Evolutionary conservation across 1,140 invertebrate species (phyloP).

Genomic region (Bombus soroeensis): DNA sequence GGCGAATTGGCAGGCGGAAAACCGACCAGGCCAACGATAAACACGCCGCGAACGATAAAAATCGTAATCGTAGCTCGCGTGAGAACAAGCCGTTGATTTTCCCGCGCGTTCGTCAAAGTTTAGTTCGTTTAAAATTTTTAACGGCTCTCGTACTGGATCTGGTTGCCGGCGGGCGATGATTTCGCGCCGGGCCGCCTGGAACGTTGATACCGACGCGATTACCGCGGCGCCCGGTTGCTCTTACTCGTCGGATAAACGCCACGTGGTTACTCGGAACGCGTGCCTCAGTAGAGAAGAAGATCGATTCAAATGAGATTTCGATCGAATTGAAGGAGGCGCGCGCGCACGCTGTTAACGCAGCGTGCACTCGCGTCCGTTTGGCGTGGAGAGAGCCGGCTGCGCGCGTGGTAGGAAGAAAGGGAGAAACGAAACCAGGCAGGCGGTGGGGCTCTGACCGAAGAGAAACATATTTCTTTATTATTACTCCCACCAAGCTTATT

Average conservation of each 20-base stretch:
- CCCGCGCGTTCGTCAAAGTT: background rate
- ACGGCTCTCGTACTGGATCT: background rate
- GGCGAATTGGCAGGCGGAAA: conserved; percentile 28
- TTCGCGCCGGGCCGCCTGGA: background rate
- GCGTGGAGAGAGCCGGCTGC: background rate
- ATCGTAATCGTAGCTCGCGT: conserved; percentile 25
- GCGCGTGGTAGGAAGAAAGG: conserved; percentile 13
- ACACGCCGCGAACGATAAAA: conserved; percentile 15
- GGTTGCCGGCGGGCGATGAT: background rate
- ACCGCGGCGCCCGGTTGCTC: background rate
- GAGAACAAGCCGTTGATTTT: conserved; percentile 8
- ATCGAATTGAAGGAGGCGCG: too few relatives aligned
- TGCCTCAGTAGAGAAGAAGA: conserved; percentile 43
- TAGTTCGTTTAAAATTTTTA: background rate
- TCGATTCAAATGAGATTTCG: conserved; percentile 22
- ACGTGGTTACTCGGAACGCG: conserved; percentile 56
- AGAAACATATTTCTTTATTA: conserved; percentile 84
- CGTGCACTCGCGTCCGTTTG: conserved; percentile 3
- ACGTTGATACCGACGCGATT: background rate
- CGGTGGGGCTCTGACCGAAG: conserved; percentile 63
- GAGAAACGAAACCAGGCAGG: conserved; percentile 30
- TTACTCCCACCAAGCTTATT: conserved; percentile 82
- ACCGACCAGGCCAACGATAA: background rate
- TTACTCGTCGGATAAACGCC: background rate
- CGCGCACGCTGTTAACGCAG: background rate